Evolutionary conservation across 1,140 invertebrate genomes (phyloP).

Genomic region (Drosophila arizonae): DNA sequence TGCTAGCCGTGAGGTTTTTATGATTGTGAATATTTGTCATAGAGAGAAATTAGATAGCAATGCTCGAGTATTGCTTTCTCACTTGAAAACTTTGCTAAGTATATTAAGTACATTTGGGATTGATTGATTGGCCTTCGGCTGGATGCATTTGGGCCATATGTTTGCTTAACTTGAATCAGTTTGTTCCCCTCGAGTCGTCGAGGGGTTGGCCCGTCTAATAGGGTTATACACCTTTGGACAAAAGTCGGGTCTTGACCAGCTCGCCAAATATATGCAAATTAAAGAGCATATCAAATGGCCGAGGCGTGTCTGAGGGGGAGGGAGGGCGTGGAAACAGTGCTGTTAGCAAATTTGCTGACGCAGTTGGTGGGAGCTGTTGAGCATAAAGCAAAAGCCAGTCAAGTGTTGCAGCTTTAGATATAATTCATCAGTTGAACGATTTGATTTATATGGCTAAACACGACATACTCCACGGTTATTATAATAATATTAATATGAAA

Average conservation of each 20-base stretch:
- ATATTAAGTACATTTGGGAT: constrained; percentile 1
- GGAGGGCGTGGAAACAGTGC: constrained; percentile 2
- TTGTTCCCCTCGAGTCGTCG: background rate
- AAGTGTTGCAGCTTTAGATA: constrained; percentile 73
- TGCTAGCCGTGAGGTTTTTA: background rate
- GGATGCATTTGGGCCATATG: constrained; percentile 2
- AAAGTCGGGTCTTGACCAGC: constrained; percentile 44
- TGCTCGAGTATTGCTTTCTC: background rate
- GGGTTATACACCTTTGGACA: constrained; percentile 20
- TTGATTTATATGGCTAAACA: constrained; percentile 78
- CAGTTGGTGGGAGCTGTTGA: constrained; percentile 13
- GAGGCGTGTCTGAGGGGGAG: constrained; percentile 18
- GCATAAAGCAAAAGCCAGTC: constrained; percentile 54
- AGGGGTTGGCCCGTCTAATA: background rate
- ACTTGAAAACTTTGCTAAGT: background rate
- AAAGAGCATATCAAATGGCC: constrained; percentile 32
- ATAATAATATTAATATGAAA: constrained; percentile 33
- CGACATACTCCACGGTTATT: constrained; percentile 46
- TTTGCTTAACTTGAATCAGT: background rate
- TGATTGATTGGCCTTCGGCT: background rate
- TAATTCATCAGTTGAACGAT: constrained; percentile 78
- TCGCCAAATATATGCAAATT: constrained; percentile 65
- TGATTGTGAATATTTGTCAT: background rate
- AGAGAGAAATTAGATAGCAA: background rate
- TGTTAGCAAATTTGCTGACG: constrained; percentile 25